Conservation (phyloP, 1,140 invertebrate genomes). For the Trichonephila clavipes region DNA sequence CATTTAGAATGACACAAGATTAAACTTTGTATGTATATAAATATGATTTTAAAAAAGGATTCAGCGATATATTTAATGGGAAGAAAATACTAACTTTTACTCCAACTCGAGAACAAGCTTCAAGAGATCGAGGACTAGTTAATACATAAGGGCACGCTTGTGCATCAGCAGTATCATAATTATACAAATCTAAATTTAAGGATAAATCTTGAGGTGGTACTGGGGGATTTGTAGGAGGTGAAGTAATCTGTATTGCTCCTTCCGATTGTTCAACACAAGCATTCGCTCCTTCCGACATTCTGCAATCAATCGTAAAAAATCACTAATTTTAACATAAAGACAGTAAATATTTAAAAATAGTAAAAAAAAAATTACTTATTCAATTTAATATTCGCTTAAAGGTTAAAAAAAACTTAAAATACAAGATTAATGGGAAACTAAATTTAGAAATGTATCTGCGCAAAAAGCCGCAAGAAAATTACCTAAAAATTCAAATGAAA, state of each 20-base stretch:
- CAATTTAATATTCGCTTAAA: background rate
- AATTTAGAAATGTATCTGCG: background rate
- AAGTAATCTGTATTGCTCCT: slow-evolving; percentile 23
- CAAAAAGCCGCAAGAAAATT: background rate
- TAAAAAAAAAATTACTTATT: no score
- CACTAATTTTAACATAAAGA: no score
- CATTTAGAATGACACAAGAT: no score
- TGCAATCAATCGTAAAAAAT: background rate
- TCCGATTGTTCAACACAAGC: slow-evolving; percentile 25
- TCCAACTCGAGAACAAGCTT: slow-evolving; percentile 82
- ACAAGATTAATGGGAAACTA: background rate
- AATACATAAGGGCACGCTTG: slow-evolving; percentile 83
- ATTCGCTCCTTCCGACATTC: slow-evolving; percentile 66
- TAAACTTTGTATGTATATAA: no score
- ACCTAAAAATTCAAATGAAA: background rate
- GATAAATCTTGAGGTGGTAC: slow-evolving; percentile 66
- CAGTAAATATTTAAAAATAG: background rate
- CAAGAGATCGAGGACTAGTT: slow-evolving; percentile 83
- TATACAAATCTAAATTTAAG: slow-evolving; percentile 81
- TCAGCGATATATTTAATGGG: no score
- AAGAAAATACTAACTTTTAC: slow-evolving; percentile 80
- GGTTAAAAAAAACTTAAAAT: background rate
- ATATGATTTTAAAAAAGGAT: no score
- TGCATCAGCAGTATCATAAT: slow-evolving; percentile 82
- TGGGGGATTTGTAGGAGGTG: slow-evolving; percentile 22